Evolutionary conservation across 2,888 invertebrate genomes (phyloP).

Genomic region (Onthophagus sagittarius): DNA sequence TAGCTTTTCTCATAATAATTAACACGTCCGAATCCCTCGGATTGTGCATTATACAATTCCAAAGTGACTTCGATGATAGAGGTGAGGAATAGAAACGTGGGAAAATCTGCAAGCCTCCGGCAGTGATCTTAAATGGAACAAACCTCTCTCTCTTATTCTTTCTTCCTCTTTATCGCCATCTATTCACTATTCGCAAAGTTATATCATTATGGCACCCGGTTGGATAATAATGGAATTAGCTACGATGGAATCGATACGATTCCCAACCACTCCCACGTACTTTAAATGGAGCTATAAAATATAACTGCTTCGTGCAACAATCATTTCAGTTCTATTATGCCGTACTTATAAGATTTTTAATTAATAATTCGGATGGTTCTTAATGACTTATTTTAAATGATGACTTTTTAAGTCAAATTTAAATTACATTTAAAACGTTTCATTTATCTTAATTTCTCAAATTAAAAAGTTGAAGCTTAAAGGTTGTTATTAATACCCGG

Average conservation of each 20-base stretch:
- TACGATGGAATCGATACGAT: not conserved
- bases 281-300: not conserved
- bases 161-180: not conserved
- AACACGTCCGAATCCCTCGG: not conserved
- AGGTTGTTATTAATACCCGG: not conserved
- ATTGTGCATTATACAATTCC: not conserved
- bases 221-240: not conserved
- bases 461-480: not conserved
- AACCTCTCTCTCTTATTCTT: not conserved
- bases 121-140: not conserved
- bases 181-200: not conserved
- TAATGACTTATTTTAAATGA: too few relatives aligned
- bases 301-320: not conserved
- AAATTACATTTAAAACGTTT: too few relatives aligned
- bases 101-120: not conserved
- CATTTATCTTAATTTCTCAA: not conserved
- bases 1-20: not conserved
- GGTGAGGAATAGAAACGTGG: not conserved
- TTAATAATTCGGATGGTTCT: too few relatives aligned
- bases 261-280: not conserved
- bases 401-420: too few relatives aligned
- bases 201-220: not conserved
- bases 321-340: too few relatives aligned
- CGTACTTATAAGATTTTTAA: too few relatives aligned
- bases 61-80: not conserved